A percentile compares a stretch with the other conserved stretches of the same genome.
phyloP scores from a whole-genome alignment of 2,888 invertebrate species.

The Watsonalla cultraria region DNA sequence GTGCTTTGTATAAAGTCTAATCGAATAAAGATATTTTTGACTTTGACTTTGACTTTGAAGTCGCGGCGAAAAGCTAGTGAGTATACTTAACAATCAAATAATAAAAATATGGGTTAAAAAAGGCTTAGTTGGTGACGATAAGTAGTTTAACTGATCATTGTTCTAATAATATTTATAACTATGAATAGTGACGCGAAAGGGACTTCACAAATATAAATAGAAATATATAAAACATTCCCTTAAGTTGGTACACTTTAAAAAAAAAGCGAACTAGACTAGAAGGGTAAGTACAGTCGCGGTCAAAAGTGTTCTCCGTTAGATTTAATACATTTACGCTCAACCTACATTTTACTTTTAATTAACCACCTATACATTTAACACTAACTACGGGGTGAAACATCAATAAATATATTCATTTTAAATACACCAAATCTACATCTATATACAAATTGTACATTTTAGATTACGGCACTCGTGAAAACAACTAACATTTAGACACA shows the following conservation, averaged over 20 bases:
- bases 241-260: conserved; percentile 40
- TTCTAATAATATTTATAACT: too few relatives aligned
- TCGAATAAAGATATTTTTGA: too few relatives aligned
- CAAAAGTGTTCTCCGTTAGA: conserved; percentile 23
- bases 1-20: too few relatives aligned
- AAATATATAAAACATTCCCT: conserved; percentile 24
- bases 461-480: too few relatives aligned
- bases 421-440: neutral
- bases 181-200: conserved; percentile 29
- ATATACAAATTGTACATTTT: neutral
- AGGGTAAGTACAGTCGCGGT: conserved; percentile 32
- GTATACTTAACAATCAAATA: too few relatives aligned
- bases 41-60: too few relatives aligned
- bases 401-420: neutral
- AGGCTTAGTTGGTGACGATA: too few relatives aligned
- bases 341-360: conserved; percentile 6
- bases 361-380: neutral
- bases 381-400: conserved; percentile 2
- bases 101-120: too few relatives aligned
- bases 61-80: too few relatives aligned
- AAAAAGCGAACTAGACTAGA: conserved; percentile 38
- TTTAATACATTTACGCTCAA: neutral
- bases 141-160: too few relatives aligned
- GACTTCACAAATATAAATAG: conserved; percentile 34
- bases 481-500: too few relatives aligned